These are phyloP conservation scores for Latrodectus elegans DNA, from an alignment of 2,888 invertebrate genomes.

Conservation along the genomic window DNA sequence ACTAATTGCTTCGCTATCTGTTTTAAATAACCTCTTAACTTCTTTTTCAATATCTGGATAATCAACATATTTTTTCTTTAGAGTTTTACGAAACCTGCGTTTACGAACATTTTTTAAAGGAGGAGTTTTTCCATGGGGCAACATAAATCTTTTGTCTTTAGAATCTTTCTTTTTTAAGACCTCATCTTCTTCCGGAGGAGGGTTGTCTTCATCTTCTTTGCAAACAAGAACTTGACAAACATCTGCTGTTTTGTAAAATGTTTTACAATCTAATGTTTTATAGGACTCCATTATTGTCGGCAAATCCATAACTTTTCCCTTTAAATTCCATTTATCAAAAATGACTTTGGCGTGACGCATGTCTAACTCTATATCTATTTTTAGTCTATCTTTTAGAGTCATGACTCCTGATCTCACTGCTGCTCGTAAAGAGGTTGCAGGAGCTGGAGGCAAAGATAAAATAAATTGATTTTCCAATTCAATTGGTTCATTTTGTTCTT, in stretches of 20 bases:
- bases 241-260: constrained; percentile 98
- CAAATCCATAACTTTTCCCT: constrained; percentile 89
- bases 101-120: constrained; percentile 96
- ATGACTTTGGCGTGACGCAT: constrained; percentile 92
- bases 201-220: constrained; percentile 79
- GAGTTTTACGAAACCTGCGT: constrained; percentile 92
- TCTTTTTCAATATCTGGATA: constrained; percentile 99
- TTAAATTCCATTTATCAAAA: constrained; percentile 90
- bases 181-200: constrained; percentile 79
- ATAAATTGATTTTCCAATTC: constrained; percentile 90
- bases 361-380: constrained; percentile 86
- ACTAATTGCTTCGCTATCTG: constrained; percentile 91
- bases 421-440: constrained; percentile 81
- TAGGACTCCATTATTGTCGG: constrained; percentile 93
- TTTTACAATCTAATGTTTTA: constrained; percentile 96
- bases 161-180: constrained; percentile 81
- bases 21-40: constrained; percentile 91
- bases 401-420: constrained; percentile 84
- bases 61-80: constrained; percentile 97
- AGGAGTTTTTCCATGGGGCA: constrained; percentile 96
- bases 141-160: constrained; percentile 93
- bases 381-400: constrained; percentile 87
- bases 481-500: constrained; percentile 71
- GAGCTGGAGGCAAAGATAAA: constrained; percentile 86
- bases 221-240: constrained; percentile 93